Conservation (phyloP, 2,888 invertebrate genomes). For the Drosophila leonis region DNA sequence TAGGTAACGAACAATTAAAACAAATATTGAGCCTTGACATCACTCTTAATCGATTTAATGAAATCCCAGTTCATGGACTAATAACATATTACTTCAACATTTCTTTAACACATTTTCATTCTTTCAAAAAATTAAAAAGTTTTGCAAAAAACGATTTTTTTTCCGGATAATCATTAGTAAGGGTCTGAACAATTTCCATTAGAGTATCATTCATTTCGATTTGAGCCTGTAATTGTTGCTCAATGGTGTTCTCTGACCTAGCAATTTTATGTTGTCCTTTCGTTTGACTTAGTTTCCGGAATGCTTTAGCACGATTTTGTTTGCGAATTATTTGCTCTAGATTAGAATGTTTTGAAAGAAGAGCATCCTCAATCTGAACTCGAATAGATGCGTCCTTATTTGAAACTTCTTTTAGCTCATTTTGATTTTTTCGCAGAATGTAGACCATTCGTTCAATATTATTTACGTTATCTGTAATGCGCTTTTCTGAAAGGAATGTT, state of each 20-base stretch:
- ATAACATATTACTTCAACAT: too few species aligned
- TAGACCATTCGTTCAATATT: constrained; percentile 70
- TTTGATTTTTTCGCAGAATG: constrained; percentile 68
- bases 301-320: constrained; percentile 66
- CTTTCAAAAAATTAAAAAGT: constrained; percentile 54
- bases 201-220: constrained; percentile 56
- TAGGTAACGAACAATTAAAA: too few species aligned
- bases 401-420: constrained; percentile 73
- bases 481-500: constrained; percentile 67
- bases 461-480: constrained; percentile 65
- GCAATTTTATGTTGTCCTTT: constrained; percentile 50
- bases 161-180: constrained; percentile 58
- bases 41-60: not conserved
- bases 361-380: constrained; percentile 84
- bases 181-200: constrained; percentile 57
- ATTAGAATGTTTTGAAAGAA: constrained; percentile 82
- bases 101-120: constrained; percentile 27
- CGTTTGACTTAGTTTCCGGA: constrained; percentile 46
- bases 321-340: constrained; percentile 67
- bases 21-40: not conserved
- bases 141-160: constrained; percentile 59
- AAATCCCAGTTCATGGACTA: not conserved
- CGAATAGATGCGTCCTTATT: constrained; percentile 75
- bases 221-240: constrained; percentile 51
- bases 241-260: constrained; percentile 50